Evolutionary conservation across 1,140 invertebrate species (phyloP), one percentile per base, ranked within the genome.

Genomic region (Meloidogyne exigua): DNA sequence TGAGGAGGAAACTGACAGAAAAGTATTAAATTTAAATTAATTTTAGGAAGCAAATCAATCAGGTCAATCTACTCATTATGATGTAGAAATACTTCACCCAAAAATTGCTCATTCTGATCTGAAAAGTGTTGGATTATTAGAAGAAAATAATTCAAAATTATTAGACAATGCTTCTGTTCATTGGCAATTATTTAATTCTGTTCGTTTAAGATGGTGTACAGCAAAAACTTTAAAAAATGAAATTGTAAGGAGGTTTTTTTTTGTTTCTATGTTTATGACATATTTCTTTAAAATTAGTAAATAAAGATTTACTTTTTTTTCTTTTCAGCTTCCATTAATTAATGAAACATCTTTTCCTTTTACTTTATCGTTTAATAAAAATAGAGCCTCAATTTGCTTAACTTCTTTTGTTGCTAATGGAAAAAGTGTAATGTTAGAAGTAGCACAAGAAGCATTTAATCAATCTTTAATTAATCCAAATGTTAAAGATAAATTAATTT

Each of bases 41-140:
- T 82, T 80, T 72, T 9, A 80, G 79, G 81, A 82, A 64, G 81
- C 85, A 39, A 36, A 77, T 4, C 76, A 84, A 21, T 42, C 75
- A 57, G 80, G 76, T 18, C 81, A 83, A 62, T 83, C 81, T 10
- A 80, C 82, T 10, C 83, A 84, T 72, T 83, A 83, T 44, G 81
- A 83, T 65, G 82, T 83, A 3, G 81, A 83, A 69, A 62, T 83
- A 42, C 68, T 83, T 3, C 82, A 84, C 23, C 68, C 65, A 18
- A 71, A 76, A 70, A 36, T 36, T 36, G 82, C 77, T 18, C 82
- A 84, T 64, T 39, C 26, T 13, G 67, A 36, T 12, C 39, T 82
- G 23, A 44, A 44, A 26, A 64, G 18, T n/a, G 3, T 23, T 9
- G 81, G 77, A 39, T 57, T 81, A 66, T 69, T 79, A n/a, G 49